phyloP scores from a whole-genome alignment of 2,888 invertebrate species.

The Hipparchia sbordonii region DNA sequence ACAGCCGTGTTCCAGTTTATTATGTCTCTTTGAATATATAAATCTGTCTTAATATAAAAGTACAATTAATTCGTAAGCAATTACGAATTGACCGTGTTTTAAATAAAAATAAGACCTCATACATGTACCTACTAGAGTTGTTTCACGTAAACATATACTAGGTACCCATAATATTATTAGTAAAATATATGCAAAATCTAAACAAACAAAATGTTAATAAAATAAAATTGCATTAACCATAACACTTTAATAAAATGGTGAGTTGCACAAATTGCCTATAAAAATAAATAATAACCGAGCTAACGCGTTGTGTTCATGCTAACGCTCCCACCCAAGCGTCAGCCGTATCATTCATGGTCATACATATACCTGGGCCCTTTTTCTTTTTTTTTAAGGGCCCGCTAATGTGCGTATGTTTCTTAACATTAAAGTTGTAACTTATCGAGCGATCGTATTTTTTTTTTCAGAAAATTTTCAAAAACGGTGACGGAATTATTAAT shows the following conservation, averaged over 20 bases:
- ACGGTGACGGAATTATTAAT: constrained; percentile 30
- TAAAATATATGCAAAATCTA: no score
- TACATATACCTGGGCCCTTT: constrained; percentile 50
- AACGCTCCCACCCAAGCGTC: constrained; percentile 42
- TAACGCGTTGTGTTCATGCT: constrained; percentile 31
- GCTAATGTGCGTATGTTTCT: constrained; percentile 47
- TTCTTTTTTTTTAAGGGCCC: constrained; percentile 41
- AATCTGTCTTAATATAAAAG: no score
- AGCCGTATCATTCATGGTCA: constrained; percentile 54
- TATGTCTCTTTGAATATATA: no score
- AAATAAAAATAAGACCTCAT: no score
- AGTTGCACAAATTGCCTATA: neutral
- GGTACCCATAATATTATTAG: no score
- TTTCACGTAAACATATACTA: no score
- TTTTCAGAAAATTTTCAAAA: constrained; percentile 16
- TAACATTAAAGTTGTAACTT: constrained; percentile 39
- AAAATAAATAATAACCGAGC: constrained; percentile 5
- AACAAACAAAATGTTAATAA: neutral
- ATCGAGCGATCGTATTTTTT: constrained; percentile 43
- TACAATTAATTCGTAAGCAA: no score
- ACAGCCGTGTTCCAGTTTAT: no score
- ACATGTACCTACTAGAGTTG: no score
- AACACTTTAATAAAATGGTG: constrained; percentile 4
- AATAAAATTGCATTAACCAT: constrained; percentile 6
- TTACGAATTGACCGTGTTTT: no score